Conservation (phyloP, 2,888 invertebrate genomes). For the Mesorhabditis belari region DNA sequence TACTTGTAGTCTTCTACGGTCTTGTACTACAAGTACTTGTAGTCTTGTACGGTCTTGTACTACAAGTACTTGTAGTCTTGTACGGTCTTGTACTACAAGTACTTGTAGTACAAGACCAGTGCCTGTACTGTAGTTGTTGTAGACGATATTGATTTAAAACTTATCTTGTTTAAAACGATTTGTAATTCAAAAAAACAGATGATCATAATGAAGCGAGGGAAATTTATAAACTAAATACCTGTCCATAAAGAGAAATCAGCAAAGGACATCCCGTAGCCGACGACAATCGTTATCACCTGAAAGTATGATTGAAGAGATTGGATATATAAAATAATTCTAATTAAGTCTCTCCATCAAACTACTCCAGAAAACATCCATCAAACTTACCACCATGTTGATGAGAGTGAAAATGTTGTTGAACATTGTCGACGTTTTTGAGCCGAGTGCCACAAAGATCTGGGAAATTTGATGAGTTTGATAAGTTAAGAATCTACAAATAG, state of each 20-base stretch:
- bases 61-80: too few relatives aligned
- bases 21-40: too few relatives aligned
- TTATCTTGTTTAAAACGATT: background rate
- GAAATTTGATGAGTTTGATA: background rate
- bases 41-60: too few relatives aligned
- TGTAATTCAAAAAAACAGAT: background rate
- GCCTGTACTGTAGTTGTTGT: too few relatives aligned
- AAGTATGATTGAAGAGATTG: background rate
- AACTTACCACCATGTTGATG: constrained; percentile 53
- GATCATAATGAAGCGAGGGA: background rate
- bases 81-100: too few relatives aligned
- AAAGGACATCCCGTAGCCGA: constrained; percentile 72
- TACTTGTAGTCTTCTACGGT: too few relatives aligned
- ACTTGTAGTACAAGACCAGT: too few relatives aligned
- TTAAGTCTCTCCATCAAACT: background rate
- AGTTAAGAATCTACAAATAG: background rate
- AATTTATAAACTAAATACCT: constrained; percentile 5
- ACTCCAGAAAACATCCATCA: background rate
- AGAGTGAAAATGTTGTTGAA: constrained; percentile 55
- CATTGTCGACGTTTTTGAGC: constrained; percentile 55
- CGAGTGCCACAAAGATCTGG: constrained; percentile 50
- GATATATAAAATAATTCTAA: background rate
- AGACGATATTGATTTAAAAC: too few relatives aligned
- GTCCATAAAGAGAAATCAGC: constrained; percentile 78
- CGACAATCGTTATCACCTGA: constrained; percentile 54